Percentiles rank a stretch among this genome's conserved stretches.
Evolutionary conservation across 2,113 vertebrate species (phyloP).

Genomic region (Hydrochoerus hydrochaeris): DNA sequence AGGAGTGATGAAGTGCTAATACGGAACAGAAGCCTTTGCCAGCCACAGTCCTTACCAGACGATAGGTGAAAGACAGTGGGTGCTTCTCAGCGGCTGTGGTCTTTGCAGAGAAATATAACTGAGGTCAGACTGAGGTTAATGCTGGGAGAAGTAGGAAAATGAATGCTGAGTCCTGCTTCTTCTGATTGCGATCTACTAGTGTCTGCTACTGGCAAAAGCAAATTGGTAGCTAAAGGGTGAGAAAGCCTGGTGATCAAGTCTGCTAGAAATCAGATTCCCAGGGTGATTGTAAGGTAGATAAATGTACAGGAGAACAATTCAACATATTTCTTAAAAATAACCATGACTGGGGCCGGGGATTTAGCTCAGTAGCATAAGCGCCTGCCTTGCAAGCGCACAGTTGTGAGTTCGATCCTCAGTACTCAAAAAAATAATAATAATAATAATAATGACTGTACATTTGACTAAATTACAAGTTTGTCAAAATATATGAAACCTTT

Average conservation of each 20-base stretch:
- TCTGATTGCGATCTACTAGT: neutral
- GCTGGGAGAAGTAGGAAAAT: neutral
- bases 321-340: neutral
- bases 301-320: neutral
- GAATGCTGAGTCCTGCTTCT: neutral
- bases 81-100: slow-evolving; percentile 2
- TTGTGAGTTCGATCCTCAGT: no score
- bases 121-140: neutral
- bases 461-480: neutral
- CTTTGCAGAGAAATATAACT: neutral
- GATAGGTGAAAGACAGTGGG: neutral
- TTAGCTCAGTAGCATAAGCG: no score
- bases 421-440: neutral
- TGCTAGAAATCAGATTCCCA: neutral
- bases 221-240: neutral
- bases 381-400: no score
- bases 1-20: neutral
- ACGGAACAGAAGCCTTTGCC: neutral
- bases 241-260: neutral
- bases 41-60: neutral
- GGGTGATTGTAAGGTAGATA: neutral
- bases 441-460: neutral
- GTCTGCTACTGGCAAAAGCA: neutral
- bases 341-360: neutral
- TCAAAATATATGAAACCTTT: neutral